Conservation (phyloP, 1,140 invertebrate genomes). For the Zaprionus gabonicus region DNA sequence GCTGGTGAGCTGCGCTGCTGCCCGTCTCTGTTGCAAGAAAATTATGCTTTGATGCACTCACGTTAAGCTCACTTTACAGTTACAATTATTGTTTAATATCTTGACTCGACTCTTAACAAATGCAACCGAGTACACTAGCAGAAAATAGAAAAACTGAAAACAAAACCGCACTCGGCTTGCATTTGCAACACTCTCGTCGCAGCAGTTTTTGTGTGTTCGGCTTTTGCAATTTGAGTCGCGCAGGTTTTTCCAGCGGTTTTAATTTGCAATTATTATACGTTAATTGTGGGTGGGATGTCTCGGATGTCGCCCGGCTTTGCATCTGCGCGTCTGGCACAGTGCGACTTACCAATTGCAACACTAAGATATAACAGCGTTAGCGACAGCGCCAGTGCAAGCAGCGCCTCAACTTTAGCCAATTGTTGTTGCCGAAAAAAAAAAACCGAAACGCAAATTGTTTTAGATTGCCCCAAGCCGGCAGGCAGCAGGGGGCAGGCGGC, state of each 20-base stretch:
- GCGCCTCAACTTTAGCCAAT: slow-evolving; percentile 28
- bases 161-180: slow-evolving; percentile 51
- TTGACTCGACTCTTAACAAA: slow-evolving; percentile 67
- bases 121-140: slow-evolving; percentile 37
- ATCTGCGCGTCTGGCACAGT: slow-evolving; percentile 20
- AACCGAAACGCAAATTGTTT: slow-evolving; percentile 73
- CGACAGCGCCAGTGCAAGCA: neutral
- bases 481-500: neutral
- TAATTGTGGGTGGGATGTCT: slow-evolving; percentile 77
- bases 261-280: slow-evolving; percentile 80
- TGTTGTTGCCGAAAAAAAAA: slow-evolving; percentile 38
- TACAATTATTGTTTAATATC: slow-evolving; percentile 84
- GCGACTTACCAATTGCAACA: slow-evolving; percentile 41
- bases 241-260: slow-evolving; percentile 51
- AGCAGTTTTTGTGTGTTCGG: slow-evolving; percentile 40
- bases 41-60: slow-evolving; percentile 83
- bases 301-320: slow-evolving; percentile 31
- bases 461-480: slow-evolving; percentile 57
- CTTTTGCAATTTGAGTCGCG: slow-evolving; percentile 63
- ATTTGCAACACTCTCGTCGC: slow-evolving; percentile 69
- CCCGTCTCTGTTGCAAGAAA: slow-evolving; percentile 76
- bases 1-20: slow-evolving; percentile 10
- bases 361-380: slow-evolving; percentile 9
- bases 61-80: slow-evolving; percentile 83
- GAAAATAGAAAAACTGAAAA: slow-evolving; percentile 17